Evolutionary conservation across 2,888 invertebrate genomes (phyloP), one percentile per base, ranked within the genome.

Genomic region (Tipula confusa): DNA sequence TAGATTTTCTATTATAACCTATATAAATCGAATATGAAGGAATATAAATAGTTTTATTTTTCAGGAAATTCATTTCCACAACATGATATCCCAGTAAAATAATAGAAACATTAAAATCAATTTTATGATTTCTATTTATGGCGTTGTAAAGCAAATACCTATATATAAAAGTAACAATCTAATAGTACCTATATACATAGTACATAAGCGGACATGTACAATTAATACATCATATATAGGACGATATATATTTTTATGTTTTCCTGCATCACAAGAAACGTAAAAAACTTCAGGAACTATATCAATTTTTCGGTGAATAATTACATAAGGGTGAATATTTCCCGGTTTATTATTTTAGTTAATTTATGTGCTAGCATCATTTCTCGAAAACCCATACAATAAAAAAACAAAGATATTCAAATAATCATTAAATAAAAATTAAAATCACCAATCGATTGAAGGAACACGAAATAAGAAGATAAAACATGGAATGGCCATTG

Each of bases 21-120:
- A 64, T 24, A 43, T 43, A 64, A 9, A 5, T 24, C 64, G 7
- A 9, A 64, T 64, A 64, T 64, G 9, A 11, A 64, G 18, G 7
- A 9, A 64, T 64, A 64, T 64, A 24, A 11, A 64, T 7, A 64
- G 64, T 18, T 64, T 15, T n/a, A 15, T 38, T 64, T 24, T 64
- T 64, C 64, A 64, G 64, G 64, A 64, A 64, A 64, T 64, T 24
- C 64, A 64, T 64, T 64, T 64, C 64, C 64, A 64, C 64, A 64
- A 64, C 64, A 48, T 48, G 4, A 38, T 13, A 11, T 43, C 15
- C 43, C 43, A 43, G 43, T 43, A 43, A 43, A 43, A 64, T 64
- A 64, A 64, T 64, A 24, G 64, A 64, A 64, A 64, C 64, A 64
- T 64, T 64, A 64, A 64, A 64, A 64, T 64, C 64, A 64, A 24